Conservation (phyloP, 2,797 vertebrate genomes). For the Coreius guichenoti region DNA sequence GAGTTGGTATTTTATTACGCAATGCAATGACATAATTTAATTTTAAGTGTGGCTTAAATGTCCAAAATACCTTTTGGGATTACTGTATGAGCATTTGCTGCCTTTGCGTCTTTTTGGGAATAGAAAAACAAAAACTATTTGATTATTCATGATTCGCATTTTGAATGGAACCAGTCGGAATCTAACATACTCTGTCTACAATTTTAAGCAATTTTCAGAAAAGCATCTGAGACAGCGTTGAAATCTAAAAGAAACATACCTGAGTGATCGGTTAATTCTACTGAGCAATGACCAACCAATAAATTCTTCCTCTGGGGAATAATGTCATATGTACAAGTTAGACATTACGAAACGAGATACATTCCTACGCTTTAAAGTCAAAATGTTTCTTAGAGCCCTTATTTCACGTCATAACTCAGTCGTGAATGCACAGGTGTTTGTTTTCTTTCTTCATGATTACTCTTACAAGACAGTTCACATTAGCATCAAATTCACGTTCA, state of each 20-base stretch:
- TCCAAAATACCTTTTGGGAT: background rate
- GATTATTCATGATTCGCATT: background rate
- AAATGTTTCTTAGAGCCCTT: background rate
- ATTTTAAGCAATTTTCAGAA: background rate
- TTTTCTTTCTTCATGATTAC: conserved; percentile 54
- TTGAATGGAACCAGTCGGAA: background rate
- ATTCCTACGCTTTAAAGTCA: conserved; percentile 1
- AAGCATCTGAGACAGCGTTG: background rate
- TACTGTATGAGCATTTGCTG: background rate
- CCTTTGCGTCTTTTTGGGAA: background rate
- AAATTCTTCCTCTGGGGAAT: background rate
- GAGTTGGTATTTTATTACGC: background rate
- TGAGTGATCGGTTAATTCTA: background rate
- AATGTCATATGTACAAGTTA: background rate
- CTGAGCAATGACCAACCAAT: background rate
- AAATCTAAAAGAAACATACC: background rate
- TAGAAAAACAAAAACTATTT: no score
- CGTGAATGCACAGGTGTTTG: conserved; percentile 1
- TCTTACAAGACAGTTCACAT: conserved; percentile 67
- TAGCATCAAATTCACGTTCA: conserved; percentile 74
- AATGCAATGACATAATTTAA: background rate
- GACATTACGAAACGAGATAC: background rate
- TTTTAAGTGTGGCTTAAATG: background rate
- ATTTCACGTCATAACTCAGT: background rate
- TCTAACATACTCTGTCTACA: background rate